Conservation (phyloP, 2,888 invertebrate genomes). For the Oegoconia quadripuncta region DNA sequence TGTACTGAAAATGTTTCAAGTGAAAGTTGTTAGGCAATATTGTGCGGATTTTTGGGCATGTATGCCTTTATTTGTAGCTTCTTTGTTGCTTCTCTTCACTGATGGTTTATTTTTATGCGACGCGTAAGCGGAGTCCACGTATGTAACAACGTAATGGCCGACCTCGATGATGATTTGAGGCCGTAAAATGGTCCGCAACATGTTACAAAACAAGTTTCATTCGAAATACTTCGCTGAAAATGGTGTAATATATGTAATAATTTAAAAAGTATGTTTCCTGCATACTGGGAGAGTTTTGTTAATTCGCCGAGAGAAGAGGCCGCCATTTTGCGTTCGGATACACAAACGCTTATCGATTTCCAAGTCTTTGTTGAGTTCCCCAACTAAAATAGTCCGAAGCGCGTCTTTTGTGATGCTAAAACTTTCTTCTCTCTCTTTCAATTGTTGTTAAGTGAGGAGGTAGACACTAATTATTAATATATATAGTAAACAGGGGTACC, state of each 20-base stretch:
- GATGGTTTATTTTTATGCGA: conserved; percentile 58
- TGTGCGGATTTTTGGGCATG: conserved; percentile 57
- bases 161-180: conserved; percentile 17
- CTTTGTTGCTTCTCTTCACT: conserved; percentile 37
- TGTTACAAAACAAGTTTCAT: conserved; percentile 34
- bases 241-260: conserved; percentile 20
- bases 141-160: conserved; percentile 38
- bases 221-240: conserved; percentile 34
- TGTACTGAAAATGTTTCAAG: conserved; percentile 58
- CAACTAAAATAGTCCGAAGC: background rate
- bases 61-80: conserved; percentile 44
- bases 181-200: conserved; percentile 36
- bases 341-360: conserved; percentile 18
- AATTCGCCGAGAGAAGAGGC: conserved; percentile 18
- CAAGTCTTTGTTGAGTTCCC: background rate
- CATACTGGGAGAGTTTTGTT: conserved; percentile 15
- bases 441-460: no score
- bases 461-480: no score
- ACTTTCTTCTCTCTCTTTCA: background rate
- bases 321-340: conserved; percentile 36
- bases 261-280: conserved; percentile 14
- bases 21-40: conserved; percentile 66
- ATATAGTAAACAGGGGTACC: no score
- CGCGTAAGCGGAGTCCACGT: conserved; percentile 40
- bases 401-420: background rate